These are phyloP conservation scores for Cephus spinipes DNA, from an alignment of 2,888 invertebrate species.

Conservation along the genomic window DNA sequence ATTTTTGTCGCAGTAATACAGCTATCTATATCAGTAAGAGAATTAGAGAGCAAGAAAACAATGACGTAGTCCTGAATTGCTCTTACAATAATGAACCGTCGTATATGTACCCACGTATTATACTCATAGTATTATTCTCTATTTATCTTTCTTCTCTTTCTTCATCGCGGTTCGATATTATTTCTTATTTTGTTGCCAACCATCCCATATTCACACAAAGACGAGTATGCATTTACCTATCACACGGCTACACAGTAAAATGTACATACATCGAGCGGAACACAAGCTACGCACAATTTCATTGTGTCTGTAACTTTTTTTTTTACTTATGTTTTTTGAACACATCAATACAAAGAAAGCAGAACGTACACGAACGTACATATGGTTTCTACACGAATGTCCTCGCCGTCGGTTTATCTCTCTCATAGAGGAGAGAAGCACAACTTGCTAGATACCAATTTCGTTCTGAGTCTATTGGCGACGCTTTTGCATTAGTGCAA, in stretches of 20 bases:
- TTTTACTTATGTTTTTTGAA: neutral
- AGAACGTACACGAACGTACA: neutral
- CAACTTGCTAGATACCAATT: neutral
- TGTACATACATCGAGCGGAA: neutral
- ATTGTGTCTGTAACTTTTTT: neutral
- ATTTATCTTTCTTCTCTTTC: neutral
- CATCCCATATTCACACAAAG: neutral
- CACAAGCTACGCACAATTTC: conserved; percentile 3
- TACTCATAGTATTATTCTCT: neutral
- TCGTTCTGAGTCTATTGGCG: neutral
- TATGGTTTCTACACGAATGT: neutral
- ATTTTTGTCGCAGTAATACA: neutral
- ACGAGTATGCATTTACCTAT: neutral
- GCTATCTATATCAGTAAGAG: neutral
- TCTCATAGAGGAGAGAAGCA: neutral
- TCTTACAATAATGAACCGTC: neutral
- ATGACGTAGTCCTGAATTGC: neutral
- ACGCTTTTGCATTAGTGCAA: neutral
- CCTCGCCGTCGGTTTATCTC: neutral
- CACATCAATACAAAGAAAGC: neutral
- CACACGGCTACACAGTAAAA: neutral
- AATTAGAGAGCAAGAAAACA: conserved; percentile 3
- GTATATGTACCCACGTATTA: neutral
- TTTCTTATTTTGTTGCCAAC: neutral
- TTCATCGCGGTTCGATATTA: neutral